Base-by-base conservation (phyloP, 2,113 vertebrate species). In the Cariama cristata region DNA sequence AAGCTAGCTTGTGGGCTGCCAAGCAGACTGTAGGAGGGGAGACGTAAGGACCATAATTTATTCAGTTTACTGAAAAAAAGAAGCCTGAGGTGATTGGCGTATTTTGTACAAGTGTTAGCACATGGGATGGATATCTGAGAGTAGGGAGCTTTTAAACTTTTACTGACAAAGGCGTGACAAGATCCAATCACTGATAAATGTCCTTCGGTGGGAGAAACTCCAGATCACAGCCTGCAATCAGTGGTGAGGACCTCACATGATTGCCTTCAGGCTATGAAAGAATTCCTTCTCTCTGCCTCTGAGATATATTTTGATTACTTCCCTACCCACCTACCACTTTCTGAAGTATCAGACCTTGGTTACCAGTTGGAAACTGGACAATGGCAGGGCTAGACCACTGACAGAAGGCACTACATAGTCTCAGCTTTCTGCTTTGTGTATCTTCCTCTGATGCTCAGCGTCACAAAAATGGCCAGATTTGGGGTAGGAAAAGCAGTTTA, bases 101-200 rank as follows among this genome's bases (percentile, higher is more conserved):
- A 50, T 67, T 95, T 88, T 67, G 22, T 38, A n/a, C 20, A 59
- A 49, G 58, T 93, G 59, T 86, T 93, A 83, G 53, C 38, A 71
- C n/a, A 76, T 4, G 47, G 53, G 45, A 47, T 73, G 33, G 38
- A 14, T 83, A 77, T 67, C 62, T 90, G 47, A 85, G 74, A 63
- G 17, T 14, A 86, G 24, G 68, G 66, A 88, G 55, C 33, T 94
- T 80, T 90, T 69, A 72, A 90, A 90, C 14, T 73, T 91, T 44
- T 87, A 80, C 49, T 67, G 50, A 73, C 10, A 42, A 86, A 83
- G 35, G 24, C 4, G 2, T 64, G 58, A 82, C 62, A 86, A 96
- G 71, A 95, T 93, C 45, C 55, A 77, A 38, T 90, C 71, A 53
- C 63, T 45, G 92, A 90, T 93, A 93, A 76, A 76, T 23, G 28